Conservation (phyloP, 1,140 invertebrate genomes). For the Drosophila busckii region DNA sequence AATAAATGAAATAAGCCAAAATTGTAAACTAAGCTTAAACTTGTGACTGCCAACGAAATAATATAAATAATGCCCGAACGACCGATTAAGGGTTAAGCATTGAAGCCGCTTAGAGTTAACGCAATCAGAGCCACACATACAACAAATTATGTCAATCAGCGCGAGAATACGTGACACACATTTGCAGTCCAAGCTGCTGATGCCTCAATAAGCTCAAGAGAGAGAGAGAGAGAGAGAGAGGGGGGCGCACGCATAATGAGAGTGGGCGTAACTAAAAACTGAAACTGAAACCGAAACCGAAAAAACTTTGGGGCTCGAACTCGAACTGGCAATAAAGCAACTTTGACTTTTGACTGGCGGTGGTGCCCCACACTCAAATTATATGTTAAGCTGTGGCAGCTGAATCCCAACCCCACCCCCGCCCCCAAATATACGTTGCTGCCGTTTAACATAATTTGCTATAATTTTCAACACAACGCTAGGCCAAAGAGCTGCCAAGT, state of each 20-base stretch:
- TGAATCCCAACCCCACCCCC: constrained; percentile 22
- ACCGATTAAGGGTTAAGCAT: too few relatives aligned
- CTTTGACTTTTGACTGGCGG: constrained; percentile 30
- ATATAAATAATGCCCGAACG: too few relatives aligned
- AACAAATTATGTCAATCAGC: constrained; percentile 65
- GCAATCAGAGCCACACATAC: constrained; percentile 19
- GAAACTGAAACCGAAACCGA: constrained; percentile 1
- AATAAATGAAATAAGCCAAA: too few relatives aligned
- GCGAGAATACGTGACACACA: constrained; percentile 64
- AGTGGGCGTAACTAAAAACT: not conserved
- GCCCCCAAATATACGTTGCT: constrained; percentile 43
- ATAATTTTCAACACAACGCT: constrained; percentile 74
- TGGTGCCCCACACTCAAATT: constrained; percentile 38
- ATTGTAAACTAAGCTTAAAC: too few relatives aligned
- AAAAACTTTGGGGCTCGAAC: constrained; percentile 6
- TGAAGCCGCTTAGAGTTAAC: too few relatives aligned
- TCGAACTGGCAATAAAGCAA: constrained; percentile 23
- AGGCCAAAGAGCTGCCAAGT: constrained; percentile 30
- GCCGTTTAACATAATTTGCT: constrained; percentile 77
- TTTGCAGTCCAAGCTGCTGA: constrained; percentile 17
- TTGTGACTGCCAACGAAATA: too few relatives aligned
- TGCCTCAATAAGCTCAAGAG: constrained; percentile 2
- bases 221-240: not conserved
- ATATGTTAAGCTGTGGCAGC: constrained; percentile 45
- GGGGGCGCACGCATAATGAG: not conserved